A percentile compares a stretch with the other conserved stretches of the same genome.
These are phyloP conservation scores for Hypothenemus hampei DNA, from an alignment of 1,140 invertebrate genomes.

Conservation along the genomic window DNA sequence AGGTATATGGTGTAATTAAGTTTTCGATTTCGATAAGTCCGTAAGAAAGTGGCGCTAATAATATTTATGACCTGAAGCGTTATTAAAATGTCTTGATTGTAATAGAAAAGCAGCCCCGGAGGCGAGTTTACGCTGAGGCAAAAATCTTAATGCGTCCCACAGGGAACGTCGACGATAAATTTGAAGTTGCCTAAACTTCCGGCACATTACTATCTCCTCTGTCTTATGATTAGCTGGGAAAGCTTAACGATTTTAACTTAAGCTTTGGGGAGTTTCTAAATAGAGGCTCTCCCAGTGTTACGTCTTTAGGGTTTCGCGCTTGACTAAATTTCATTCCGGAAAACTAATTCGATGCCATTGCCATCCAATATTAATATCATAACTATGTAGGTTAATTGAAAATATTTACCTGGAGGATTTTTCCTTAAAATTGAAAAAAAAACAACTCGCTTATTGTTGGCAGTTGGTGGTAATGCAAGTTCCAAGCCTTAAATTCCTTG, in stretches of 20 bases:
- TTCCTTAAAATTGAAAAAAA: no score
- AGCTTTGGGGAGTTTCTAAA: constrained; percentile 12
- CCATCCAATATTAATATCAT: constrained; percentile 9
- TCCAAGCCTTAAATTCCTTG: constrained; percentile 7
- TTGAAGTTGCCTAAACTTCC: constrained; percentile 9
- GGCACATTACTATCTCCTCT: constrained; percentile 4
- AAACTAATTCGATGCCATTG: constrained; percentile 3
- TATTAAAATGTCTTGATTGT: no score
- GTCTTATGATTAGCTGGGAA: constrained; percentile 17
- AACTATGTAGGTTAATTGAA: no score
- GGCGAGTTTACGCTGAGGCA: not conserved
- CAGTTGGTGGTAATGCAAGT: constrained; percentile 9
- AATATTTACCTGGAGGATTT: no score
- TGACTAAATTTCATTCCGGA: constrained; percentile 3
- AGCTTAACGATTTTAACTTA: constrained; percentile 17
- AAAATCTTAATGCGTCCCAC: constrained; percentile 4
- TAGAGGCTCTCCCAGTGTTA: not conserved
- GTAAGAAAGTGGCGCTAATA: not conserved
- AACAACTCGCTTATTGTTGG: constrained; percentile 1
- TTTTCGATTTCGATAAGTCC: no score
- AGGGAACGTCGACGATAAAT: constrained; percentile 1
- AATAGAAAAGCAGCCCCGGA: not conserved
- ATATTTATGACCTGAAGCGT: no score
- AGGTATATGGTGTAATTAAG: no score
- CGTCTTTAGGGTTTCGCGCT: constrained; percentile 7